Evolutionary conservation across 2,888 invertebrate genomes (phyloP).

Genomic region (Luffia ferchaultella): DNA sequence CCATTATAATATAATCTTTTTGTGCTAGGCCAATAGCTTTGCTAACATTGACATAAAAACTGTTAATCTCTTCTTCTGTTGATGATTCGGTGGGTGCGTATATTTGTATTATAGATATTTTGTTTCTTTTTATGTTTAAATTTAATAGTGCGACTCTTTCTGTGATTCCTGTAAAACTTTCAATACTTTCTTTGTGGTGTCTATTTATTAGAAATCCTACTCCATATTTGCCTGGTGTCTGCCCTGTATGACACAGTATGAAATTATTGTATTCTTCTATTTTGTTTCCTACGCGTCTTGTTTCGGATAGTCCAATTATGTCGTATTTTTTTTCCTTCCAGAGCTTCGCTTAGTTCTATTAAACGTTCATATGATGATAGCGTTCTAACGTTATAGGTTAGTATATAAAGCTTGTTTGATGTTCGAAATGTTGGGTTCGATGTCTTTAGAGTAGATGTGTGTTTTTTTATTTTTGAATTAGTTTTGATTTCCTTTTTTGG

Average conservation of each 20-base stretch:
- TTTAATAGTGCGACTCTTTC: conserved; percentile 1
- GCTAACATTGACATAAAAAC: conserved; percentile 3
- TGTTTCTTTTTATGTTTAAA: not conserved
- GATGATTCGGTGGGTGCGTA: conserved; percentile 10
- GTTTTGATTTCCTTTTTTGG: too few species aligned
- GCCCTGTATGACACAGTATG: conserved; percentile 3
- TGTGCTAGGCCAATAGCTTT: not conserved
- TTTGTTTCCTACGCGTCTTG: conserved; percentile 1
- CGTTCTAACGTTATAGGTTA: too few species aligned
- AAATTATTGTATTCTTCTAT: conserved; percentile 4
- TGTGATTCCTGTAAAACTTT: not conserved
- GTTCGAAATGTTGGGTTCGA: too few species aligned
- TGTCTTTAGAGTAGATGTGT: too few species aligned
- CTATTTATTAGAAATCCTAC: conserved; percentile 1
- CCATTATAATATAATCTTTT: conserved; percentile 3
- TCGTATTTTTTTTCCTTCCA: conserved; percentile 2
- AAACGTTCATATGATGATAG: conserved; percentile 1
- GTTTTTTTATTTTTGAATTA: too few species aligned
- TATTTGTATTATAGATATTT: conserved; percentile 1
- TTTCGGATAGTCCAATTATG: conserved; percentile 2
- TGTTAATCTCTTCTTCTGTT: conserved; percentile 3
- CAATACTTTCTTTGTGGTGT: conserved; percentile 1
- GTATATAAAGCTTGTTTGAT: too few species aligned
- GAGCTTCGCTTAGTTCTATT: conserved; percentile 3
- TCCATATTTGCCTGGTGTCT: conserved; percentile 2